Base-by-base conservation (phyloP, 2,888 invertebrate genomes). In the Tribolium freemani region DNA sequence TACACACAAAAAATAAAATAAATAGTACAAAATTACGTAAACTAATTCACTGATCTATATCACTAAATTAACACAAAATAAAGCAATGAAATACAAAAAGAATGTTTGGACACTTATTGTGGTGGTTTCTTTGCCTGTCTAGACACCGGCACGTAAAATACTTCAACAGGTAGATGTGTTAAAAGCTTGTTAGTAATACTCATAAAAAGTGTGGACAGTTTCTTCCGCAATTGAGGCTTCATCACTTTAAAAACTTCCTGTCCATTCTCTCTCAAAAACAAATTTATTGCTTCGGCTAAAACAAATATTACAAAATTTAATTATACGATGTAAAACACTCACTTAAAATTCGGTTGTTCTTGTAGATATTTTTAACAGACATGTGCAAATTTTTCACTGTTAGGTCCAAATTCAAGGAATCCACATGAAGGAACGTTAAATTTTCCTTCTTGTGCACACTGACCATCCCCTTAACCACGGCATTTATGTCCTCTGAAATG, bases 331-430 rank as follows among this genome's bases (percentile, higher is more conserved):
- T 16, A 1, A 16, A 16, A 16, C 16, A 16, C 91, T 90, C 84
- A 93, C 93, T 90, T 73, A 93, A 86, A 80, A 93, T 91, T 72
- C 90, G 87, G 84, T 92, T 93, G 81, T 92, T 92, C 79, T 90
- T 92, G 83, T 90, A 92, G 58, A 92, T 90, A 78, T 91, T 91
- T 71, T 89, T 89, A 51, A 93, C 92, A 77, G 88, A 87, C 91
- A 93, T 91, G 57, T 88, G 86, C 31, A 90, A 89, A 72, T 90
- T 89, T 79, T 90, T 90, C 3, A 93, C 89, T 38, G 87, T 88
- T 21, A 93, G 84, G 44, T 90, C 89, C 5, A 93, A 87, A 75
- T 89, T 89, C 9, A 93, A 86, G 0, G 88, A 87, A 69, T 93
- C 92, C 9, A 93, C 89, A 78, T 90, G 89, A 70, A 93, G 82